A percentile compares a stretch with the other conserved stretches of the same genome.
These are phyloP conservation scores for Malachius bipustulatus DNA, from an alignment of 2,888 invertebrate genomes.

Conservation along the genomic window DNA sequence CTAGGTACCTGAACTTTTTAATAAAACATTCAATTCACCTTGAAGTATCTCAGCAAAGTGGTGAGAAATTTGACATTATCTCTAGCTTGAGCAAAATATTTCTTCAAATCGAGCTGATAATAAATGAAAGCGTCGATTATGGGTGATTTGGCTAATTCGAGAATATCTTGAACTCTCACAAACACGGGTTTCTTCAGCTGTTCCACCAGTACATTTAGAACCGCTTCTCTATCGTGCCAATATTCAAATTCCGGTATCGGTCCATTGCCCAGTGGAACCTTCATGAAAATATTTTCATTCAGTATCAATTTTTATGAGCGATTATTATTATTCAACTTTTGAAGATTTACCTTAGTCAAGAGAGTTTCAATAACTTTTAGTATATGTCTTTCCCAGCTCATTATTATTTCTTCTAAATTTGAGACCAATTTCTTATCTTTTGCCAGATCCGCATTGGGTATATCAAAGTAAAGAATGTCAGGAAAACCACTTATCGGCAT, in stretches of 20 bases:
- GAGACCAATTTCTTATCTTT: constrained; percentile 41
- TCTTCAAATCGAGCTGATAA: constrained; percentile 49
- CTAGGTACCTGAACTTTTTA: too few species aligned
- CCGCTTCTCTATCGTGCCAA: constrained; percentile 73
- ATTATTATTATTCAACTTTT: too few species aligned
- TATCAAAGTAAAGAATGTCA: constrained; percentile 31
- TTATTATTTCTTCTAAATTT: constrained; percentile 49
- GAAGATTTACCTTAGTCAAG: constrained; percentile 38
- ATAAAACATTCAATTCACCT: too few species aligned
- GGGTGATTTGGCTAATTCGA: constrained; percentile 44
- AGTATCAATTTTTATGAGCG: too few species aligned
- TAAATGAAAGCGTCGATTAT: constrained; percentile 47
- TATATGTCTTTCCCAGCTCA: constrained; percentile 56
- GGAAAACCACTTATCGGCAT: constrained; percentile 51
- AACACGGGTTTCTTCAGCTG: constrained; percentile 66
- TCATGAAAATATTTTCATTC: too few species aligned
- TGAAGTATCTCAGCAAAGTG: constrained; percentile 62
- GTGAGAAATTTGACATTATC: constrained; percentile 70
- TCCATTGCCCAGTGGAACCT: constrained; percentile 56
- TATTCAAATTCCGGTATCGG: constrained; percentile 77
- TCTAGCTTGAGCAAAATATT: constrained; percentile 57
- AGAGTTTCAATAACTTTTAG: constrained; percentile 44
- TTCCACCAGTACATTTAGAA: constrained; percentile 65
- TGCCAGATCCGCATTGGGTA: constrained; percentile 29
- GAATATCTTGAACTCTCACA: constrained; percentile 45